These are phyloP conservation scores for Drosophila tsacasi DNA, from an alignment of 1,140 invertebrate species.

Conservation along the genomic window DNA sequence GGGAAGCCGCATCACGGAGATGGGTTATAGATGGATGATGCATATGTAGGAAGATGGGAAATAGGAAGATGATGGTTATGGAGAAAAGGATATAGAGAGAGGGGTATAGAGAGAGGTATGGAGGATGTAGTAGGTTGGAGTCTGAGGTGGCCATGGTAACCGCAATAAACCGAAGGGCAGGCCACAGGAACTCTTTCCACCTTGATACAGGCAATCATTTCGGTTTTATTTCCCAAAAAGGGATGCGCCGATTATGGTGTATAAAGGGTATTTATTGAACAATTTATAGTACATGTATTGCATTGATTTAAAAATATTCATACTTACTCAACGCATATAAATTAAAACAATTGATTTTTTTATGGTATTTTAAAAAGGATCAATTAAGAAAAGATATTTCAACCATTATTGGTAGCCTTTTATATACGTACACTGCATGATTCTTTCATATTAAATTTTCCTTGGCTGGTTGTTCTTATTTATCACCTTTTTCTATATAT, in stretches of 20 bases:
- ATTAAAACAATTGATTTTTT: background rate
- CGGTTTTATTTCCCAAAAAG: background rate
- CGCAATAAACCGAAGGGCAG: background rate
- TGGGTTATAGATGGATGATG: background rate
- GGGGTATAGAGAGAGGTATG: too few relatives aligned
- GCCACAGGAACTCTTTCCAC: background rate
- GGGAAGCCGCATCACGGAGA: constrained; percentile 18
- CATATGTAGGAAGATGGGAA: background rate
- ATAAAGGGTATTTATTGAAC: background rate
- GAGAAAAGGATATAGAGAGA: background rate
- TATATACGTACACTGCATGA: too few relatives aligned
- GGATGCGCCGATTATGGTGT: background rate
- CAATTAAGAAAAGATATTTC: too few relatives aligned
- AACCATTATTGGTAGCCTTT: too few relatives aligned
- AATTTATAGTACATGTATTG: background rate
- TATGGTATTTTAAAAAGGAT: too few relatives aligned
- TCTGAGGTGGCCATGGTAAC: background rate
- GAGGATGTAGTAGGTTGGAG: background rate
- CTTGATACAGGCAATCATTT: constrained; percentile 13
- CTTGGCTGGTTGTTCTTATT: too few relatives aligned
- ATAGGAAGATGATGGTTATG: background rate
- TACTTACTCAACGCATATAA: background rate
- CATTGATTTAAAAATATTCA: background rate
- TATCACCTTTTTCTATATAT: too few relatives aligned
- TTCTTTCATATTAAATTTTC: too few relatives aligned